Evolutionary conservation across 2,113 vertebrate genomes (phyloP).

Genomic region (Psilopogon haemacephalus): DNA sequence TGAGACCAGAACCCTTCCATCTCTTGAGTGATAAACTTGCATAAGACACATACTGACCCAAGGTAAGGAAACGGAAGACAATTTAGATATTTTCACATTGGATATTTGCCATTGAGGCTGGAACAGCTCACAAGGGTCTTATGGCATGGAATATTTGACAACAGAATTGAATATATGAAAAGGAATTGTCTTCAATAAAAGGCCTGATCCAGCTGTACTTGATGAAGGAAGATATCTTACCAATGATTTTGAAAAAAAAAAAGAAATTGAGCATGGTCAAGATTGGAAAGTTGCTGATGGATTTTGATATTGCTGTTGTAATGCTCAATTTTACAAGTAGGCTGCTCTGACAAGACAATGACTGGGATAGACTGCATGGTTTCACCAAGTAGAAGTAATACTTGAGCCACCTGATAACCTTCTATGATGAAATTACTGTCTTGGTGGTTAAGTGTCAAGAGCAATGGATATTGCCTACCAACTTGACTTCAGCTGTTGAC

Average conservation of each 20-base stretch:
- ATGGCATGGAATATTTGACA: background rate
- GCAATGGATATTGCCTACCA: background rate
- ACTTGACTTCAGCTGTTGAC: background rate
- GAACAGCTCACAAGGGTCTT: background rate
- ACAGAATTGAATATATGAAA: background rate
- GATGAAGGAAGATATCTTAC: background rate
- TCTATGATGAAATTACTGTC: background rate
- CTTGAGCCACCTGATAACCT: background rate
- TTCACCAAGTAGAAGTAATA: background rate
- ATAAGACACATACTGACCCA: conserved; percentile 39
- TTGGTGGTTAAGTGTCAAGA: background rate
- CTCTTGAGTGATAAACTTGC: conserved; percentile 37
- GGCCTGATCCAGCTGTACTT: background rate
- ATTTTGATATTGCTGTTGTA: background rate
- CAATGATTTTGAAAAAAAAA: background rate
- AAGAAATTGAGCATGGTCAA: background rate
- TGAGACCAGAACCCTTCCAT: background rate
- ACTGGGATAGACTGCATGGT: background rate
- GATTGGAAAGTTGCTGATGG: background rate
- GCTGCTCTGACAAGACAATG: background rate
- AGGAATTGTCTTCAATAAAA: background rate
- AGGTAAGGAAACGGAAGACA: conserved; percentile 51
- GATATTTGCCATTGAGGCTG: conserved; percentile 51
- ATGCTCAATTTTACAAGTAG: background rate
- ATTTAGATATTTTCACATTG: conserved; percentile 52